Base-by-base conservation (phyloP, 2,113 vertebrate species). In the Benitochromis conjunctus region DNA sequence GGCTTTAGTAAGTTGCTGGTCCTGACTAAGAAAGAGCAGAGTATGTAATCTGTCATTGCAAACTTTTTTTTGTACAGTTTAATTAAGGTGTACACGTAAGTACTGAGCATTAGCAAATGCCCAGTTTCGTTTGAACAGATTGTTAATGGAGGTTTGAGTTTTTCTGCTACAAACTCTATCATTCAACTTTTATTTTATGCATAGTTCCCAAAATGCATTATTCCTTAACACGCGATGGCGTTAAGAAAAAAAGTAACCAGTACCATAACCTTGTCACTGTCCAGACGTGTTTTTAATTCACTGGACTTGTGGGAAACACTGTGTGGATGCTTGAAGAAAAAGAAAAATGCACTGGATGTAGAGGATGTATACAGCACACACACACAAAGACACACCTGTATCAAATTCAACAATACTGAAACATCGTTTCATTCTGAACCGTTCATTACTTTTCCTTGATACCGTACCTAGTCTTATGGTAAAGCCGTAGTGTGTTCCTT, bases 401-500 rank as follows among this genome's bases (percentile, higher is more conserved):
- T 94, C 96, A 94, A 94, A 95, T 91, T 94, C 88, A 91, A 95
- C 94, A 82, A 83, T 94, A 91, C 95, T 95, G 79, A 86, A 82
- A 51, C 21, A 31, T 84, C 95, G 92, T 94, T 83, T 82, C 79
- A 82, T 96, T 94, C 76, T 81, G 74, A 92, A 77, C 24, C 11
- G 18, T 83, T 93, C 83, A 86, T 79, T 76, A 82, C 69, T 91
- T 60, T 88, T 91, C 79, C 87, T 94, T 82, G 82, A 88, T 87
- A 86, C 88, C 85, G 77, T 93, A 96, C 97, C 82, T 92, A 95
- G 97, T 98, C 96, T 95, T 97, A 95, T 95, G 95, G 93, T 97
- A 96, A 97, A 95, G 93, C 94, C 86, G 95, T 98, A 96, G 96
- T 97, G 93, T 95, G 92, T 96, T 89, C 94, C 96, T 96, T 97